These are phyloP conservation scores for Epinephelus malabaricus DNA, from an alignment of 2,797 vertebrate genomes.

Conservation along the genomic window DNA sequence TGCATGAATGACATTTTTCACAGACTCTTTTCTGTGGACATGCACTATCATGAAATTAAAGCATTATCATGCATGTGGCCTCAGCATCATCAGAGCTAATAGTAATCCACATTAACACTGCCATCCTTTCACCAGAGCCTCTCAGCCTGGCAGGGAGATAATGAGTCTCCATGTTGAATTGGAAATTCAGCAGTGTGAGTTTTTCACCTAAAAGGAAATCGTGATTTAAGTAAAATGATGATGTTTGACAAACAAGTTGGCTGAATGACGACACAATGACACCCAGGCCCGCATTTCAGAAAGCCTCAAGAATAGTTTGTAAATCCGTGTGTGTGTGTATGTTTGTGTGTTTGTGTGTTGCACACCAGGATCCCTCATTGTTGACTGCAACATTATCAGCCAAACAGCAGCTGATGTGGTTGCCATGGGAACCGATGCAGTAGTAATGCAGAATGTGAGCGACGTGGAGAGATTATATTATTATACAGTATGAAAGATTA, in stretches of 20 bases:
- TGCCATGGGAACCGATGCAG: constrained; percentile 75
- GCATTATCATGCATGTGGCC: neutral
- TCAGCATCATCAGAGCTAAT: constrained; percentile 16
- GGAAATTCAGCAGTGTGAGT: constrained; percentile 2
- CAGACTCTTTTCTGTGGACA: neutral
- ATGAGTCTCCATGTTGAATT: constrained; percentile 8
- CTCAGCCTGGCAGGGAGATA: constrained; percentile 1
- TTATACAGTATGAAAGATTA: constrained; percentile 43
- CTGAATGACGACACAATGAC: neutral
- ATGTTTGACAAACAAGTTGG: neutral
- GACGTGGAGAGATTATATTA: constrained; percentile 40
- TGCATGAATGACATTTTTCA: too few relatives aligned
- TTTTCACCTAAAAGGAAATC: neutral
- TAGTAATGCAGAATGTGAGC: constrained; percentile 54
- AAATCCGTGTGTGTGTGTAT: neutral
- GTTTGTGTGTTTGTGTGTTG: neutral
- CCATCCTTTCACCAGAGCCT: neutral
- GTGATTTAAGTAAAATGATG: neutral
- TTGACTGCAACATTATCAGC: constrained; percentile 54
- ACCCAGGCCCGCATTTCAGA: neutral
- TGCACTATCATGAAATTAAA: neutral
- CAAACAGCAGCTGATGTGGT: constrained; percentile 59
- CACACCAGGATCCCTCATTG: constrained; percentile 31
- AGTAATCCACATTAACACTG: neutral
- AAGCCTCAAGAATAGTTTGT: constrained; percentile 7